A percentile compares a stretch with the other conserved stretches of the same genome.
Evolutionary conservation across 1,140 invertebrate genomes (phyloP).

Genomic region (Drepana arcuata): DNA sequence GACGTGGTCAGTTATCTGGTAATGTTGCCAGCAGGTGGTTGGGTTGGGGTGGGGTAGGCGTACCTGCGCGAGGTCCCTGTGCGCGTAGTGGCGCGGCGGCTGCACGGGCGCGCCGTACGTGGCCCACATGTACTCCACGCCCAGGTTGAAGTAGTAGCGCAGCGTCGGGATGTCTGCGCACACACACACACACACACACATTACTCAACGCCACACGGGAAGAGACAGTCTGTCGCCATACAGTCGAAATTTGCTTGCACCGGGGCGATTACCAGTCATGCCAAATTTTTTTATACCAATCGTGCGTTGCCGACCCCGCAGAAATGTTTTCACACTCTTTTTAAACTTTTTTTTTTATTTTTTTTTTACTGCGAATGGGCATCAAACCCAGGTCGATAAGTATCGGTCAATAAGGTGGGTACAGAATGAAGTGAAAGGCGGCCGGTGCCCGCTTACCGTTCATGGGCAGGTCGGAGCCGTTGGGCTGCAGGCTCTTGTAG

Average conservation of each 20-base stretch:
- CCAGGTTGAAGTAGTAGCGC: slow-evolving; percentile 79
- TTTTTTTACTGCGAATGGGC: no score
- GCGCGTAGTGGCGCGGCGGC: slow-evolving; percentile 31
- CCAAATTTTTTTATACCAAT: no score
- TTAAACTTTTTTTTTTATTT: no score
- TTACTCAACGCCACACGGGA: no score
- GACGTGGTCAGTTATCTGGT: no score
- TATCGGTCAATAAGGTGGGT: no score
- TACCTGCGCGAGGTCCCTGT: slow-evolving; percentile 34
- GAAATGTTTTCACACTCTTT: no score
- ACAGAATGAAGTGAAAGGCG: background rate
- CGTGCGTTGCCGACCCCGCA: no score
- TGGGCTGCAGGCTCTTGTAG: slow-evolving; percentile 67
- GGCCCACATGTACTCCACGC: slow-evolving; percentile 72
- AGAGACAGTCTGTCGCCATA: no score
- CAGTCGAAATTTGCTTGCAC: no score
- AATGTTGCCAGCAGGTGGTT: background rate
- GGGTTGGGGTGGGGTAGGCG: background rate
- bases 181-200: background rate
- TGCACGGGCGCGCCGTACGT: slow-evolving; percentile 38
- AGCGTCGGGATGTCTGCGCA: slow-evolving; percentile 73
- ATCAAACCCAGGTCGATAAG: no score
- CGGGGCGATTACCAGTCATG: no score
- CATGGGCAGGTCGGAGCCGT: slow-evolving; percentile 73
- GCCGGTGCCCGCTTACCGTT: slow-evolving; percentile 51